Evolutionary conservation across 2,888 invertebrate species (phyloP).

Genomic region (Aphrophora alni): DNA sequence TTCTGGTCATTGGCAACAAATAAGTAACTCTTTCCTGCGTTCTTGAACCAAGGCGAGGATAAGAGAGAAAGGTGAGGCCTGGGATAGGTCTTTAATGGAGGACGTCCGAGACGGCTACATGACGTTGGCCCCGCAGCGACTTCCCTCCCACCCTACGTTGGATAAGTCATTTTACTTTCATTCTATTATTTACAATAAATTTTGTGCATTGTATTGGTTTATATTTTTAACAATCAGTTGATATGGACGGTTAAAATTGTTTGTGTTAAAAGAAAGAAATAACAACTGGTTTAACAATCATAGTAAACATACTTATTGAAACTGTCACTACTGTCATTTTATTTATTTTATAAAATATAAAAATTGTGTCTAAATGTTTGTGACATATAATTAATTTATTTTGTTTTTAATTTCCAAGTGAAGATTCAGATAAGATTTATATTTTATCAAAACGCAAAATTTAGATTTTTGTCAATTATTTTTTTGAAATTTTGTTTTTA

Average conservation of each 20-base stretch:
- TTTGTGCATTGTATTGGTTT: not conserved
- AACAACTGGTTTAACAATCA: not conserved
- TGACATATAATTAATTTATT: not conserved
- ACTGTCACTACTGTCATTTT: not conserved
- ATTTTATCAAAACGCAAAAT: no score
- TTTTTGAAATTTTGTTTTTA: no score
- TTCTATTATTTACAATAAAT: not conserved
- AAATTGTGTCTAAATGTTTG: not conserved
- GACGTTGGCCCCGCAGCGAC: not conserved
- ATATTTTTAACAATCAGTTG: no score
- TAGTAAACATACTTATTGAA: not conserved
- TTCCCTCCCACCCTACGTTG: not conserved
- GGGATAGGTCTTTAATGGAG: not conserved
- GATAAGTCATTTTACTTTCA: conserved; percentile 6
- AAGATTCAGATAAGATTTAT: no score
- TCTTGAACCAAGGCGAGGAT: not conserved
- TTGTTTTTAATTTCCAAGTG: no score
- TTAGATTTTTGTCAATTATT: no score
- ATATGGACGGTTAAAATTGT: not conserved
- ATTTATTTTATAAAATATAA: not conserved
- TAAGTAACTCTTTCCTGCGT: not conserved
- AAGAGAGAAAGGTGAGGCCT: not conserved
- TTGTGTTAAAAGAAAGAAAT: not conserved
- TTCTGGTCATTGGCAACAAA: not conserved
- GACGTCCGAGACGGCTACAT: conserved; percentile 1